Base-by-base conservation (phyloP, 2,113 vertebrate genomes). In the Ceuthmochares aereus region DNA sequence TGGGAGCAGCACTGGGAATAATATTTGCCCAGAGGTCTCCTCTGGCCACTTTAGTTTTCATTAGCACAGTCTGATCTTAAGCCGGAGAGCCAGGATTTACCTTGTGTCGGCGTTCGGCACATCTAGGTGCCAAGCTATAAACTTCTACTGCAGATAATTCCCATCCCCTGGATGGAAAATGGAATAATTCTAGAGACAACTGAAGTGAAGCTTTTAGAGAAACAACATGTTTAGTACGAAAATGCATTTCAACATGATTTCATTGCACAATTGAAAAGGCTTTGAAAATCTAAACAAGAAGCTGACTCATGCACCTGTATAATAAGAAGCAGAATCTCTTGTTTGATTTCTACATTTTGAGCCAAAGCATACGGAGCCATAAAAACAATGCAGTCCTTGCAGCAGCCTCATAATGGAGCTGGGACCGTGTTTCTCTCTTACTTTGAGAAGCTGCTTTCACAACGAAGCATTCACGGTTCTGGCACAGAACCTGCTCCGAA, bases 261-360 rank as follows among this genome's bases (percentile, higher is more conserved):
- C 20, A 78, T 95, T 97, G 87, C 95, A 90, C 94, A 97, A 92
- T 18, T 56, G 89, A 45, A 93, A 89, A 81, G 76, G 68, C 93
- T 92, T 82, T 72, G 91, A 93, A 81, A 97, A 97, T 26, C 87
- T 49, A 84, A 83, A 86, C 88, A 95, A 95, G 96, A 54, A 94
- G 93, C 95, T 97, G 95, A 96, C 86, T 96, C 92, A 95, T 32
- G 58, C 86, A 94, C 92, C 92, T 96, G 95, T 93, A 70, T 52
- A 97, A 96, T 67, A 92, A 86, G 75, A 40, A 90, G 75, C 47
- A 96, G 90, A 20, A 92, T 78, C 93, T 95, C 78, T 68, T 69
- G 86, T 84, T 92, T 96, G 93, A 93, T 81, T 96, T 86, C 90
- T 87, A 12, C 58, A 42, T 68, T 91, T 94, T 40, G 74, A 95